These are phyloP conservation scores for Fissipunctia ypsillon DNA, from an alignment of 2,888 invertebrate species.

Conservation along the genomic window DNA sequence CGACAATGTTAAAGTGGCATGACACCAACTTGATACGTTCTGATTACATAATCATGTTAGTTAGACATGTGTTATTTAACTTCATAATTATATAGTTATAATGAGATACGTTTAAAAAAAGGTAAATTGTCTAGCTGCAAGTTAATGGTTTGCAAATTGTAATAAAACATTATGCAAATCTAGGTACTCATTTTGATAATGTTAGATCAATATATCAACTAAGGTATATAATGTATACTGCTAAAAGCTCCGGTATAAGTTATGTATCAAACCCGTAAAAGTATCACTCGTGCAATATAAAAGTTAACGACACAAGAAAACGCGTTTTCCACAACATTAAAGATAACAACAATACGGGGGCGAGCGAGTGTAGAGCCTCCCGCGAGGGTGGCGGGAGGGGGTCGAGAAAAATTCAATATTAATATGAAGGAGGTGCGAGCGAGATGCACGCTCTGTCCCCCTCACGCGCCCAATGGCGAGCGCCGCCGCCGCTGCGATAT, in stretches of 20 bases:
- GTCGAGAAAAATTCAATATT: constrained; percentile 95
- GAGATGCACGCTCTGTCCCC: constrained; percentile 88
- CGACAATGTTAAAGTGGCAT: constrained; percentile 43
- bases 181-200: background rate
- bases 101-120: background rate
- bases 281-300: constrained; percentile 91
- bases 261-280: constrained; percentile 89
- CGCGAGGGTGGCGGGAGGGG: constrained; percentile 89
- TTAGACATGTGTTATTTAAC: background rate
- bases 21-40: constrained; percentile 1
- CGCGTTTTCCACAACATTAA: constrained; percentile 91
- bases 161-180: background rate
- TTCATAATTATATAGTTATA: background rate
- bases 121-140: background rate
- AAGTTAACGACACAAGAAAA: constrained; percentile 91
- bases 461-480: constrained; percentile 91
- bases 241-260: constrained; percentile 79
- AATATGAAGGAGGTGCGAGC: constrained; percentile 93
- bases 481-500: constrained; percentile 91
- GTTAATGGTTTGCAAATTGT: background rate
- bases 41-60: background rate
- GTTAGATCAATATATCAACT: background rate
- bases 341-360: constrained; percentile 91
- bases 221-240: constrained; percentile 39
- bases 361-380: constrained; percentile 90